phyloP scores from a whole-genome alignment of 2,113 vertebrate species.

The Myrmecobius fasciatus region DNA sequence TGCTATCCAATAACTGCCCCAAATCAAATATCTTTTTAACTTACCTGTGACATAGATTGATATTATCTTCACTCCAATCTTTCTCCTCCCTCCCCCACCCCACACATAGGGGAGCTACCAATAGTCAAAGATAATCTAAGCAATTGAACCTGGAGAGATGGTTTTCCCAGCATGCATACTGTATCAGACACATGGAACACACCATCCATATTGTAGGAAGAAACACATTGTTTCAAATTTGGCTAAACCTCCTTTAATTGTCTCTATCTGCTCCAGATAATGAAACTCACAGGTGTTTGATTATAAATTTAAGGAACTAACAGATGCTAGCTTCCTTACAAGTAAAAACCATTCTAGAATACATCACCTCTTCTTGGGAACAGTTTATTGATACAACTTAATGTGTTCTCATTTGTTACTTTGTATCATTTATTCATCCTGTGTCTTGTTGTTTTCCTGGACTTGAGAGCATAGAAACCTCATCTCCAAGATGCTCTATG shows the following conservation, averaged over 20 bases:
- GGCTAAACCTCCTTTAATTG: neutral
- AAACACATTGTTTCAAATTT: neutral
- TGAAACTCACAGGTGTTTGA: neutral
- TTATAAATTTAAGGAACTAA: constrained; percentile 31
- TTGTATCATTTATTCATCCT: neutral
- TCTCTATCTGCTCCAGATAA: constrained; percentile 4
- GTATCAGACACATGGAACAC: constrained; percentile 38
- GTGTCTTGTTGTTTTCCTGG: neutral
- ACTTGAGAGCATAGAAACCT: neutral
- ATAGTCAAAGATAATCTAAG: constrained; percentile 46
- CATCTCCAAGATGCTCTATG: neutral
- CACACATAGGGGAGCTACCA: neutral
- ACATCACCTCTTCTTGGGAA: neutral
- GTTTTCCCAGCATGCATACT: constrained; percentile 58
- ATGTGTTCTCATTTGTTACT: neutral
- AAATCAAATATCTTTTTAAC: too few relatives aligned
- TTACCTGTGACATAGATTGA: neutral
- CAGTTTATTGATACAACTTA: neutral
- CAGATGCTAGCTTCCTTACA: neutral
- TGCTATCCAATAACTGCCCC: too few relatives aligned
- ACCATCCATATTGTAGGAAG: neutral
- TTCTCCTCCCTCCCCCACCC: neutral
- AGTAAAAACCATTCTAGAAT: neutral
- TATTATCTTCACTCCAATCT: neutral
- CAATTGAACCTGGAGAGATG: constrained; percentile 48